Evolutionary conservation across 64 coral and sea anemone genomes (phyloP), one percentile per base, ranked within the genome.

Genomic region (Anthopleura sola): DNA sequence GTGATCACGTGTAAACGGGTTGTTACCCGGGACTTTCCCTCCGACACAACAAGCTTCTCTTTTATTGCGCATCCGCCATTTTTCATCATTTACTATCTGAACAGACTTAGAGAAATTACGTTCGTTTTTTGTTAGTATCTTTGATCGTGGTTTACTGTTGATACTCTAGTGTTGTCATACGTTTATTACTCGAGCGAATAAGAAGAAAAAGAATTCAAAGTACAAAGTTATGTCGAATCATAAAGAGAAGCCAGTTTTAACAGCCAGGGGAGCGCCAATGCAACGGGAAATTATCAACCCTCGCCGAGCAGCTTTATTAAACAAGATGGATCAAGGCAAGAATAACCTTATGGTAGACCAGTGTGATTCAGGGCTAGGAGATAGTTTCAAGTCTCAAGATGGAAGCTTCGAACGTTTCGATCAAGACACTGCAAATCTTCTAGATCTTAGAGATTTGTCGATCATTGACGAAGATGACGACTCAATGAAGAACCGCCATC

Each of bases 311-410:
- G 62, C 51, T 33, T 5, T 31, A 21, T 9, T 21, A 56, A 53
- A 83, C 77, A 71, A 71, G 14, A 71, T 71, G 31, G 81, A 88
- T 49, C 26, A 55, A 48, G n/a, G 74, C 85, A 23, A 88, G 24
- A 29, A 53, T 53, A 53, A 49, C 40, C 37, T 77, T 18, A 9
- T 31, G 58, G 20, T 24, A 38, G 76, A 86, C 21, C 89, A 91
- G 60, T 91, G 89, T 81, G 94, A 96, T 80, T 96, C 94, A 32
- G 94, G 94, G 24, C 92, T 96, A 86, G 84, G 53, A 8, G 94
- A 92, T 75, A 89, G 85, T 34, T 82, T 88, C 15, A 86, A 92
- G n/a, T 44, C 87, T 18, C 82, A 82, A 32, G 66, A 49, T 14
- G n/a, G 31, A 55, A 91, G 87, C 71, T 81, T 82, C 39, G 82